Percentiles rank a stretch among this genome's conserved stretches.
Evolutionary conservation across 2,797 vertebrate species (phyloP).

Genomic region (Cynopterus sphinx): DNA sequence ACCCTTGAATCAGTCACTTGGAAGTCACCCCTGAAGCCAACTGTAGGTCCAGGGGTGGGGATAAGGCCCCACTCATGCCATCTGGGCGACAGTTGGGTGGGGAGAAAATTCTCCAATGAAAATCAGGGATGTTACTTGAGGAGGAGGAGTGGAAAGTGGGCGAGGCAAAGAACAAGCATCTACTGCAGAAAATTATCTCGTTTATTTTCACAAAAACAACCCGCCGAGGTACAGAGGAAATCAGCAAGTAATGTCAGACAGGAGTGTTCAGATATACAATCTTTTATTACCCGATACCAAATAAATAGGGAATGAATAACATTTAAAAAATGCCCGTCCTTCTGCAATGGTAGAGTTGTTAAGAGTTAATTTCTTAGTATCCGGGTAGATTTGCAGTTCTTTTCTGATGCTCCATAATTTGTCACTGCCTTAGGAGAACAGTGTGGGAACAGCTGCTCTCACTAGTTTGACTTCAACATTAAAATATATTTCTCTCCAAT

Average conservation of each 20-base stretch:
- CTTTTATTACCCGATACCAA: constrained; percentile 15
- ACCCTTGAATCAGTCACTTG: background rate
- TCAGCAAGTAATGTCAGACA: background rate
- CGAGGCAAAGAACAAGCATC: background rate
- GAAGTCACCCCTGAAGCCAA: background rate
- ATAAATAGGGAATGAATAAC: background rate
- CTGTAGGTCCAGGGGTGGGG: background rate
- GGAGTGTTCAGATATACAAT: background rate
- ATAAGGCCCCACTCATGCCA: background rate
- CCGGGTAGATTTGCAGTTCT: background rate
- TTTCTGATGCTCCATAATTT: background rate
- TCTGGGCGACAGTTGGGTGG: background rate
- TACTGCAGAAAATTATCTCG: background rate
- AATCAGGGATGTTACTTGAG: background rate
- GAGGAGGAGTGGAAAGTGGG: background rate
- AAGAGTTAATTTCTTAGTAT: background rate
- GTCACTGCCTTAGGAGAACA: background rate
- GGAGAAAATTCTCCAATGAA: background rate
- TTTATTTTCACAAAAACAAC: background rate
- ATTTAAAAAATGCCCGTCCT: background rate
- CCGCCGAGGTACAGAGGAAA: background rate
- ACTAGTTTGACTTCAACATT: background rate
- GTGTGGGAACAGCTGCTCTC: background rate
- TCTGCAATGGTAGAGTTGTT: background rate
- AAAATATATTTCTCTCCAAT: constrained; percentile 17